Conservation (phyloP, 2,113 vertebrate genomes). For the Channa argus region DNA sequence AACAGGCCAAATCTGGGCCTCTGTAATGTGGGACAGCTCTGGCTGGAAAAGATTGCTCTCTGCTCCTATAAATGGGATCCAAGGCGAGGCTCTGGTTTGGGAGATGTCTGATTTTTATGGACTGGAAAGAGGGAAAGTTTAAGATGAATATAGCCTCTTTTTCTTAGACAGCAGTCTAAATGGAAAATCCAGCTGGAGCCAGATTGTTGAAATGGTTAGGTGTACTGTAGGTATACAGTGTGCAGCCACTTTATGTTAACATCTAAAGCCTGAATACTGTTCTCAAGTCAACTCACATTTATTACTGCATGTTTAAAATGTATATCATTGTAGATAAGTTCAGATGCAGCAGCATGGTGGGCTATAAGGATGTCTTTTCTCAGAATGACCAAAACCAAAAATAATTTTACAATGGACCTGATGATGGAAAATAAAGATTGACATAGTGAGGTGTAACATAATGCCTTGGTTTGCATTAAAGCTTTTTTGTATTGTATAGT, state of each 20-base stretch:
- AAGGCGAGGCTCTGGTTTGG: conserved; percentile 54
- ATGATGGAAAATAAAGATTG: no score
- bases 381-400: no score
- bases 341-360: no score
- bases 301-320: no score
- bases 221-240: conserved; percentile 35
- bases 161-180: conserved; percentile 50
- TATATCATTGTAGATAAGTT: no score
- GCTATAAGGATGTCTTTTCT: no score
- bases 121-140: conserved; percentile 71
- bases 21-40: conserved; percentile 44
- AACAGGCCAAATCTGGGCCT: conserved; percentile 17
- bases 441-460: no score
- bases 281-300: no score
- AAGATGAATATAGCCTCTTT: conserved; percentile 57
- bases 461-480: no score
- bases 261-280: conserved; percentile 9
- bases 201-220: conserved; percentile 47
- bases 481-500: no score
- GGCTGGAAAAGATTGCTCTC: conserved; percentile 53
- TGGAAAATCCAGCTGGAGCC: conserved; percentile 62
- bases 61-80: conserved; percentile 61
- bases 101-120: conserved; percentile 72
- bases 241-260: conserved; percentile 19
- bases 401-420: no score